Percentiles rank a stretch among this genome's conserved stretches.
These are phyloP conservation scores for Passer domesticus DNA, from an alignment of 2,113 vertebrate species.

Conservation along the genomic window DNA sequence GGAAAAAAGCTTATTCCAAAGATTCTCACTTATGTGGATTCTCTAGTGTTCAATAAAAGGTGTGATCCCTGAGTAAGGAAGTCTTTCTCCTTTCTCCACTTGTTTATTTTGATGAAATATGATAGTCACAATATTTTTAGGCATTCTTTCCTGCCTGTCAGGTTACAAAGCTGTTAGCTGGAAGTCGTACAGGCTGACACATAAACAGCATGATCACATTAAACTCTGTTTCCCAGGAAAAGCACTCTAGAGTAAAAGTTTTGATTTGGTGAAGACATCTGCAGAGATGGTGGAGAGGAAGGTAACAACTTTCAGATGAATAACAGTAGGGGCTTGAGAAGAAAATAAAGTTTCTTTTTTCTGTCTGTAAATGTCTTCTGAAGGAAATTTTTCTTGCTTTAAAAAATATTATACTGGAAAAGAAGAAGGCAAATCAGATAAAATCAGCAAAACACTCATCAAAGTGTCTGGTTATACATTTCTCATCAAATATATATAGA, in stretches of 20 bases:
- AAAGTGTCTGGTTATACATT: background rate
- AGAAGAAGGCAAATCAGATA: background rate
- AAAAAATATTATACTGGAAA: background rate
- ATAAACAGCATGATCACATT: conserved; percentile 39
- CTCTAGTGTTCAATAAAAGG: conserved; percentile 63
- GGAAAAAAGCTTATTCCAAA: conserved; percentile 29
- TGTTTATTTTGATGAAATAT: conserved; percentile 67
- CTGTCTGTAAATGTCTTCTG: background rate
- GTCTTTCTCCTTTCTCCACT: conserved; percentile 54
- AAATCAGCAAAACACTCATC: background rate
- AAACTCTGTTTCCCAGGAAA: background rate
- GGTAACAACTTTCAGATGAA: background rate
- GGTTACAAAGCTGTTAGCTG: conserved; percentile 42
- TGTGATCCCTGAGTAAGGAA: conserved; percentile 45
- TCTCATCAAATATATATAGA: background rate
- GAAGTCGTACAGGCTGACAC: background rate
- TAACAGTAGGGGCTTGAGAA: background rate
- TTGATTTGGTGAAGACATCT: conserved; percentile 32
- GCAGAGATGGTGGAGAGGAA: background rate
- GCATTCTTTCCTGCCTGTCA: conserved; percentile 37
- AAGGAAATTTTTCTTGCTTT: background rate
- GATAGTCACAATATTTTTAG: conserved; percentile 50
- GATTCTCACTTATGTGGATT: background rate
- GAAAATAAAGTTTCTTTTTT: background rate
- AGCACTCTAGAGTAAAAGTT: background rate